A percentile compares a stretch with the other conserved stretches of the same genome.
These are phyloP conservation scores for Yoshiicerus persimilis DNA, from an alignment of 1,140 invertebrate species.

Conservation along the genomic window DNA sequence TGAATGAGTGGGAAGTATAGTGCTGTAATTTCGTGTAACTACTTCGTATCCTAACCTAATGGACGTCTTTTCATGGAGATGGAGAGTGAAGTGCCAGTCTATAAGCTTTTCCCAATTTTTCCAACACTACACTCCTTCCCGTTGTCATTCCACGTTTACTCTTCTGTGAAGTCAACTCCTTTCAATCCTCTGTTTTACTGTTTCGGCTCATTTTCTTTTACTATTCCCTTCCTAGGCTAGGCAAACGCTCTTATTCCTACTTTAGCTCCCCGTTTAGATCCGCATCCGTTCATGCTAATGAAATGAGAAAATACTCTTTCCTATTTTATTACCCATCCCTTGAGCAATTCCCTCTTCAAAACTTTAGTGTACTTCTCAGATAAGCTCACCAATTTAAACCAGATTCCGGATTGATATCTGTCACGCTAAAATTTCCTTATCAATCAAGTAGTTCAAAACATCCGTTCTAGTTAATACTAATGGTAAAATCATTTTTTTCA, in stretches of 20 bases:
- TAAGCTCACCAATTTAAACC: background rate
- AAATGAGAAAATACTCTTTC: background rate
- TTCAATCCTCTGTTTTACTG: slow-evolving; percentile 1
- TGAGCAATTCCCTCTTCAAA: background rate
- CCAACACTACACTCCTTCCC: background rate
- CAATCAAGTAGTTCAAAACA: no score
- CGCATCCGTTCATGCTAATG: background rate
- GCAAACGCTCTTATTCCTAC: background rate
- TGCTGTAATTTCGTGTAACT: background rate
- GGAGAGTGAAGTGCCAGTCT: background rate
- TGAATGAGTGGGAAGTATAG: background rate
- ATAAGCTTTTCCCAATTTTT: background rate
- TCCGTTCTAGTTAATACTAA: no score
- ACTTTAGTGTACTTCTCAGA: background rate
- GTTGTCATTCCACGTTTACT: background rate
- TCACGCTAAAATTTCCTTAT: background rate
- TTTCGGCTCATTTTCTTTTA: slow-evolving; percentile 18
- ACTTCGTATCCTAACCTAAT: background rate
- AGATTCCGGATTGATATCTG: background rate
- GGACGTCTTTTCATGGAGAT: background rate
- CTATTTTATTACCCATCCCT: background rate
- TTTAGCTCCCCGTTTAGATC: background rate
- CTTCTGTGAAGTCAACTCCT: background rate
- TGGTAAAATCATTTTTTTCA: no score
- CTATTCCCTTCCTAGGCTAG: background rate